A percentile compares a stretch with the other conserved stretches of the same genome.
phyloP scores from a whole-genome alignment of 2,888 invertebrate species.

The Galerucella calmariensis region DNA sequence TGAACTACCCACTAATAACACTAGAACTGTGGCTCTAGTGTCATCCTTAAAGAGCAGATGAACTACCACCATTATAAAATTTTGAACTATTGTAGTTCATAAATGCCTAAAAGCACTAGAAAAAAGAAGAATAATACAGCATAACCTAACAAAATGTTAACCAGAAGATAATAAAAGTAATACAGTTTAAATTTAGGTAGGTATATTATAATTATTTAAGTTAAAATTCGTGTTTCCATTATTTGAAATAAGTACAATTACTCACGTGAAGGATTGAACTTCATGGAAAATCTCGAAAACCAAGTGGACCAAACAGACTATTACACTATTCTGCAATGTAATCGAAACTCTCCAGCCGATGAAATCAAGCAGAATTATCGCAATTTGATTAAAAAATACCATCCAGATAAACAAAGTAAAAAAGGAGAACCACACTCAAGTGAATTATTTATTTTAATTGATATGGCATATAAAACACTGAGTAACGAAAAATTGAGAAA shows the following conservation, averaged over 20 bases:
- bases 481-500: slow-evolving; percentile 71
- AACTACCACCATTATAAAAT: no score
- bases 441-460: slow-evolving; percentile 68
- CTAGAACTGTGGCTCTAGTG: no score
- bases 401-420: slow-evolving; percentile 69
- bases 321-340: slow-evolving; percentile 70
- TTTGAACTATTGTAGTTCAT: neutral
- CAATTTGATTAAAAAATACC: slow-evolving; percentile 68
- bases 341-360: slow-evolving; percentile 67
- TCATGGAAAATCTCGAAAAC: slow-evolving; percentile 12
- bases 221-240: neutral
- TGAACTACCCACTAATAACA: neutral
- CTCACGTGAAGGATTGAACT: slow-evolving; percentile 4
- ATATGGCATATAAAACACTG: slow-evolving; percentile 79
- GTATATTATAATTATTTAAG: neutral
- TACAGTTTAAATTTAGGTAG: no score
- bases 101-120: neutral
- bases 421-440: slow-evolving; percentile 25
- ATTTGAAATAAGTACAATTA: neutral
- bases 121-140: no score
- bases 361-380: slow-evolving; percentile 74
- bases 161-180: no score
- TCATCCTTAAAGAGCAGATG: no score
- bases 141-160: neutral
- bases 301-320: slow-evolving; percentile 59